phyloP scores from a whole-genome alignment of 2,797 vertebrate genomes.

The Chloroceryle amazona region DNA sequence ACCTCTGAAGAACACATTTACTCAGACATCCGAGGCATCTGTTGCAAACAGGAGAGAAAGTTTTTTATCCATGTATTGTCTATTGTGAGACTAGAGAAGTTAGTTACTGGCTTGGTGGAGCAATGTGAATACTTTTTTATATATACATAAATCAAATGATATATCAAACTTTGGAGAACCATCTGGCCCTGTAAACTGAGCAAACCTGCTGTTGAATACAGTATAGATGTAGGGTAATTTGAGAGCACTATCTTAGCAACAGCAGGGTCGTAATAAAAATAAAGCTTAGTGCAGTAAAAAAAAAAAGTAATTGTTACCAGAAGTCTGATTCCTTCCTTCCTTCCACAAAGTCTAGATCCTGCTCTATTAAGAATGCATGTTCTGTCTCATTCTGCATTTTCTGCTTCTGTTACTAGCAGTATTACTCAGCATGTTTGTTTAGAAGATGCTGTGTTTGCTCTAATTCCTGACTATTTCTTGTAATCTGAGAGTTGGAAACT shows the following conservation, averaged over 20 bases:
- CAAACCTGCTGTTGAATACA: neutral
- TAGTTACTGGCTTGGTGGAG: neutral
- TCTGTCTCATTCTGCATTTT: neutral
- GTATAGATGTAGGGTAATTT: neutral
- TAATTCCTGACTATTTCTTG: neutral
- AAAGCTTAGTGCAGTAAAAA: constrained; percentile 18
- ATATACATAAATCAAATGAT: neutral
- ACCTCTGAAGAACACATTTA: neutral
- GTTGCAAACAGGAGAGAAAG: neutral
- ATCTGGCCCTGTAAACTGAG: neutral
- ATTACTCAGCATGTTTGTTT: neutral
- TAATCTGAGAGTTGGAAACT: constrained; percentile 4
- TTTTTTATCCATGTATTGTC: neutral
- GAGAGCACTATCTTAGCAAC: constrained; percentile 15
- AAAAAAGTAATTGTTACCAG: constrained; percentile 18
- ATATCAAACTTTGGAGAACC: neutral
- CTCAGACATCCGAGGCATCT: neutral
- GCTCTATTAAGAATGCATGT: neutral
- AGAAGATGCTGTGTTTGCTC: neutral
- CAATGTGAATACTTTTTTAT: neutral
- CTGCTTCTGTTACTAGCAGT: neutral
- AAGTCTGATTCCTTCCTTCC: constrained; percentile 4
- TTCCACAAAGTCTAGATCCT: neutral
- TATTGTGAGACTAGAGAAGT: neutral
- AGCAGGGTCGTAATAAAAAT: constrained; percentile 28